phyloP scores from a whole-genome alignment of 2,888 invertebrate species.

The Archaeoteleia sp. region DNA sequence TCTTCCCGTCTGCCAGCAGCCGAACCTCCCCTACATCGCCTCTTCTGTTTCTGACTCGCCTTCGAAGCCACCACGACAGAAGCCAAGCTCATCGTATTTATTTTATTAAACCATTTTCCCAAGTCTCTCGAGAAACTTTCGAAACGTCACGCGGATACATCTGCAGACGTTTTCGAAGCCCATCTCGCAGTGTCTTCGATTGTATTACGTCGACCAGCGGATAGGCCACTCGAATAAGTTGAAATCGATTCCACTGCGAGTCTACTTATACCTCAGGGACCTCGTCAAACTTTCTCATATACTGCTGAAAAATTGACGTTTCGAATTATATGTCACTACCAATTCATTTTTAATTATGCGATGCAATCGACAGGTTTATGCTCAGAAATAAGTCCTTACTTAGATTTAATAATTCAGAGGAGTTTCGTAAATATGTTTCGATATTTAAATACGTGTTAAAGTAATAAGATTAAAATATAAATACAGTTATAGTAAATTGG shows the following conservation, averaged over 20 bases:
- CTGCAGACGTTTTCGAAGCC: slow-evolving; percentile 51
- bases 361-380: slow-evolving; percentile 2
- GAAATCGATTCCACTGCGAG: slow-evolving; percentile 50
- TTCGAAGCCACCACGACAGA: slow-evolving; percentile 53
- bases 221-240: slow-evolving; percentile 46
- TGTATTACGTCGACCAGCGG: slow-evolving; percentile 47
- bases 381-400: background rate
- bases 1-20: slow-evolving; percentile 66
- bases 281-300: slow-evolving; percentile 46
- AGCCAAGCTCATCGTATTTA: slow-evolving; percentile 69
- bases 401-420: background rate
- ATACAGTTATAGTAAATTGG: no score
- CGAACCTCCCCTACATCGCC: slow-evolving; percentile 52
- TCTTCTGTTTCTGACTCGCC: slow-evolving; percentile 37
- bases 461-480: no score
- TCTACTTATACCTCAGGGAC: slow-evolving; percentile 38
- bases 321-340: slow-evolving; percentile 33
- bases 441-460: no score
- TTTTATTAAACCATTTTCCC: slow-evolving; percentile 73
- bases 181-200: slow-evolving; percentile 51
- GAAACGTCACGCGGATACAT: slow-evolving; percentile 54
- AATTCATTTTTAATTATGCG: slow-evolving; percentile 32
- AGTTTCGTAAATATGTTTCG: no score
- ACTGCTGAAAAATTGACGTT: slow-evolving; percentile 47
- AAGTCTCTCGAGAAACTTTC: slow-evolving; percentile 57